Base-by-base conservation (phyloP, 2,797 vertebrate species). In the Apogon talboti region DNA sequence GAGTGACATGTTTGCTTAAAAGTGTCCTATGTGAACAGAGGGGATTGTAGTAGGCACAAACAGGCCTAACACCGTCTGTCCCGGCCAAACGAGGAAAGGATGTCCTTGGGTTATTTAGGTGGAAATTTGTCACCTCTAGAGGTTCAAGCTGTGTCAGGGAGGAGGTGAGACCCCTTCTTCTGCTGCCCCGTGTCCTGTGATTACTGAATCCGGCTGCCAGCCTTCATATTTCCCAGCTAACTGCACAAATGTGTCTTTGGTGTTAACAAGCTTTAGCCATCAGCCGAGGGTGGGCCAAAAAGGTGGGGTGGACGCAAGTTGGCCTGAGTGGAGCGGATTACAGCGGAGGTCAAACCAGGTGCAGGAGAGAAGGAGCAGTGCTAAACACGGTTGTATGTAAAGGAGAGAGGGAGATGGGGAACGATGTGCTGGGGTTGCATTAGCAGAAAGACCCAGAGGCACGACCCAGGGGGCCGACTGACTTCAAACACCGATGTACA, bases 211-310 rank as follows among this genome's bases (percentile, higher is more conserved):
- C 67, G 45, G 71, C 58, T 59, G 71, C 50, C 64, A 69, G 44
- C 54, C 43, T 61, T 57, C 68, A 60, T 62, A 85, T 84, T 70
- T 76, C 65, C 76, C 57, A 71, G 78, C 66, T 49, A 85, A 82
- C 64, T 77, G 74, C 74, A 82, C 75, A 87, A 89, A 89, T 87
- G 87, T 81, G 81, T 79, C 84, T 89, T 87, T 43, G 21, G 78
- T 85, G 89, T 91, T 87, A 88, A 91, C 91, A 91, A 87, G 85
- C 66, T 86, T 78, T 84, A 33, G 82, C 84, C 79, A 87, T 86
- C 87, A 87, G 79, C 50, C 0, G 21, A 68, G 57, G 51, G 52
- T 7, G 44, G 48, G 61, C 66, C 74, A 77, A 67, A 76, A 49
- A 74, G 54, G 66, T 65, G 47, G 66, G 47, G 46, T 54, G 13